phyloP scores from a whole-genome alignment of 2,113 vertebrate species.

The Ceratotherium simum region DNA sequence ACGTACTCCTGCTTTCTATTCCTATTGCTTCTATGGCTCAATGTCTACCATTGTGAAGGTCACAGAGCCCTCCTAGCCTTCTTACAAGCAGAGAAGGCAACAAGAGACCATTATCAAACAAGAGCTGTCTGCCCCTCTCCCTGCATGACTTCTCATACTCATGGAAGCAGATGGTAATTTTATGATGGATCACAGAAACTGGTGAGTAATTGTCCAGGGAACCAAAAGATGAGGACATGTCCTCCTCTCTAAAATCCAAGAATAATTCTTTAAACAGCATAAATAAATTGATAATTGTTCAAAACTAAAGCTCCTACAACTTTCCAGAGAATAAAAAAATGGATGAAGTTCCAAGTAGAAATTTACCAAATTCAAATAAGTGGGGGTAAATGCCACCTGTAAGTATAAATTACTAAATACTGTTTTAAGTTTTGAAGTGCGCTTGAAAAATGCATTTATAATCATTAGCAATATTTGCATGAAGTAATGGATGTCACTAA shows the following conservation, averaged over 20 bases:
- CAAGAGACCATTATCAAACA: neutral
- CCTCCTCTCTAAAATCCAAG: slow-evolving; percentile 16
- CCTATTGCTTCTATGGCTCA: neutral
- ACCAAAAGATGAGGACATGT: neutral
- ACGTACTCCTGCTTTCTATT: neutral
- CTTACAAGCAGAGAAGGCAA: neutral
- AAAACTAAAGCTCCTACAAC: neutral
- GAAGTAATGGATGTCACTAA: neutral
- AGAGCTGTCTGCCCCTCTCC: neutral
- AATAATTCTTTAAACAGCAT: neutral
- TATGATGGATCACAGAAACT: neutral
- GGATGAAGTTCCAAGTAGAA: neutral
- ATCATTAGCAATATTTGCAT: neutral
- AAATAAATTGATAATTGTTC: neutral
- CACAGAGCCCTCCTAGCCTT: neutral
- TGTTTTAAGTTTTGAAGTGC: neutral
- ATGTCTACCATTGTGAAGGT: slow-evolving; percentile 13
- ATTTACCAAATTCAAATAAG: neutral
- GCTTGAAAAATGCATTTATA: neutral
- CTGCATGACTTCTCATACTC: neutral
- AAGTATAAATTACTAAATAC: neutral
- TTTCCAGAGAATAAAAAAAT: neutral
- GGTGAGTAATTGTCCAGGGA: neutral
- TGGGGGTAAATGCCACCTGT: neutral
- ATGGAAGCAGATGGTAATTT: neutral